These are phyloP conservation scores for Bubo blakistoni DNA, from an alignment of 2,113 vertebrate genomes.

Conservation along the genomic window DNA sequence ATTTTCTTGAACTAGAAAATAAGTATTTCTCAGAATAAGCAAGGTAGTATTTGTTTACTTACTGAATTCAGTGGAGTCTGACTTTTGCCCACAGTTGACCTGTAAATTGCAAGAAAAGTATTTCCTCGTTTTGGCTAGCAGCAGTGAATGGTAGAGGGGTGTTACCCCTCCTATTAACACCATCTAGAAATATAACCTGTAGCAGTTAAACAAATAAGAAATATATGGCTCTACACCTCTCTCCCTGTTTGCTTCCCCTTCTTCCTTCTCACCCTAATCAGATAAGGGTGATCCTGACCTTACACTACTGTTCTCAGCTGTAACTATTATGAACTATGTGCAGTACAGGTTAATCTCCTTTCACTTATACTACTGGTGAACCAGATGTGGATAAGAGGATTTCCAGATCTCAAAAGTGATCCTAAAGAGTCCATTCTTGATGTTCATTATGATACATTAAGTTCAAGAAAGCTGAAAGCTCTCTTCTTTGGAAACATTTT, in stretches of 20 bases:
- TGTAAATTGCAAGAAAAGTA: neutral
- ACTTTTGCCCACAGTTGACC: neutral
- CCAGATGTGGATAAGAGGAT: neutral
- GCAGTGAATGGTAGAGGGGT: neutral
- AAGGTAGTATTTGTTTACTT: neutral
- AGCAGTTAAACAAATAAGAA: neutral
- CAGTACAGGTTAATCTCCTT: neutral
- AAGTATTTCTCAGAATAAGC: neutral
- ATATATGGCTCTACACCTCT: neutral
- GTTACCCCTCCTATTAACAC: rapidly evolving
- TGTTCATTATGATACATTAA: neutral
- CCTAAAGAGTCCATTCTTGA: neutral
- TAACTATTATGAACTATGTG: rapidly evolving
- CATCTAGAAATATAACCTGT: neutral
- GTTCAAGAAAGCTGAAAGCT: neutral
- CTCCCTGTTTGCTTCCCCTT: neutral
- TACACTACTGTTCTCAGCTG: neutral
- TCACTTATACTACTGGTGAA: neutral
- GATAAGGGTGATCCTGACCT: neutral
- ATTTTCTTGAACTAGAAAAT: neutral
- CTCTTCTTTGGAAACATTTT: neutral
- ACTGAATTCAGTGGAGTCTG: neutral
- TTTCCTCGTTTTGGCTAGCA: neutral
- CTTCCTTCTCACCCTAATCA: neutral
- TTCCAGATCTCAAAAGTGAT: neutral